Evolutionary conservation across 2,888 invertebrate genomes (phyloP), one percentile per base, ranked within the genome.

Genomic region (Scaptomyza caliginosa): DNA sequence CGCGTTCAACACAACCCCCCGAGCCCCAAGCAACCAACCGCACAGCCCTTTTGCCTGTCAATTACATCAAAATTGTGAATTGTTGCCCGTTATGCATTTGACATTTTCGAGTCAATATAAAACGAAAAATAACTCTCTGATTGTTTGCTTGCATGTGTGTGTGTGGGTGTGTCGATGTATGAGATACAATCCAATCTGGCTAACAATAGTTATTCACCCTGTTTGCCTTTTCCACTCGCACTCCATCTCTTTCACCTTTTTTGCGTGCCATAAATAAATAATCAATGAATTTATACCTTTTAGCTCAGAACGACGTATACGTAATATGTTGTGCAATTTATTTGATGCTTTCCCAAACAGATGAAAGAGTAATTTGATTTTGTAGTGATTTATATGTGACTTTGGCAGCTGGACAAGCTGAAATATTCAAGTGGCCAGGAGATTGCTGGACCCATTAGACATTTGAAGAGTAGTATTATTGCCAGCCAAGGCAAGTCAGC

Each of bases 91-190:
- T 83, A 83, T 83, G 83, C 88, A 77, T 86, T 83, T 83, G 83
- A 83, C 83, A 88, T 83, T 88, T 88, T 83, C 73, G 72, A 83
- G 62, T 88, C 81, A 83, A 86, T 86, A 82, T 88, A 79, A 79
- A 87, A 57, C 80, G 77, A 77, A 82, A 34, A 75, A 82, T 75
- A 82, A 36, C 79, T 62, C 67, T 49, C 62, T 36, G n/a, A 19
- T 21, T 49, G 2, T 36, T n/a, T 34, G 11, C 16, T n/a, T 38
- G 19, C 4, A 1, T 38, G 7, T 38, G 38, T 6, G 32, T 32
- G 7, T 32, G 13, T 6, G 2, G 28, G 19, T 19, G 19, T 16
- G 23, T n/a, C n/a, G n/a, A n/a, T 26, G 26, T 46, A 4, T 30
- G 17, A 8, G 50, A 64, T 63, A 74, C 82, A 79, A 79, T 79